Conservation (phyloP, 1,140 invertebrate genomes). For the Ceratina australensis region DNA sequence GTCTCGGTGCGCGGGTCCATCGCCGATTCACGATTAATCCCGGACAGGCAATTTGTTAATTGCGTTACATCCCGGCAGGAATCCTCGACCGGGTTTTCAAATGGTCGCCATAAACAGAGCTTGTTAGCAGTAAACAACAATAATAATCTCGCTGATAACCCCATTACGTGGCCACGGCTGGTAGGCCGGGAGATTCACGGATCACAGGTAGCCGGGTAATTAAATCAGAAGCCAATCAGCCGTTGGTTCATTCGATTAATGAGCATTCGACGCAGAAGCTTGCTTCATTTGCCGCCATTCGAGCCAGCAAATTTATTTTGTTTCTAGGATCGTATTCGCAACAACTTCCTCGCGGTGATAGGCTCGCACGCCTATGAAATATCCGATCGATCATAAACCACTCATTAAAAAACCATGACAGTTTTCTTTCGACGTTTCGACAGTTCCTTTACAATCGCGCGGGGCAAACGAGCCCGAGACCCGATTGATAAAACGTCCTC, state of each 20-base stretch:
- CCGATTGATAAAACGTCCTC: constrained; percentile 7
- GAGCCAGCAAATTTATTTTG: constrained; percentile 62
- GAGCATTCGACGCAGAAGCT: constrained; percentile 45
- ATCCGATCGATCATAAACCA: not conserved
- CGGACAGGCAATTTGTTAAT: constrained; percentile 53
- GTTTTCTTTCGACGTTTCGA: constrained; percentile 2
- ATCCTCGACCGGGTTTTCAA: constrained; percentile 26
- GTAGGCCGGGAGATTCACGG: constrained; percentile 43
- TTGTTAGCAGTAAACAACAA: constrained; percentile 71
- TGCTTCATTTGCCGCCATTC: constrained; percentile 56
- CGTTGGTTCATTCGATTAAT: constrained; percentile 70
- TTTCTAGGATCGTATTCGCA: not conserved
- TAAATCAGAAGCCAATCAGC: constrained; percentile 70
- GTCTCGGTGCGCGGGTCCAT: not conserved
- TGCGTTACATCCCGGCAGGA: constrained; percentile 37
- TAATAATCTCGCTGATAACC: constrained; percentile 71
- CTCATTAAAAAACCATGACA: not conserved
- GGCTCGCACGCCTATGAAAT: not conserved
- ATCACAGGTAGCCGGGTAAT: constrained; percentile 63
- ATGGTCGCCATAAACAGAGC: constrained; percentile 47
- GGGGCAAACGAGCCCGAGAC: constrained; percentile 9
- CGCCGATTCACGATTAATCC: constrained; percentile 42
- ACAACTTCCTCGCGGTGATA: not conserved
- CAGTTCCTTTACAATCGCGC: not conserved
- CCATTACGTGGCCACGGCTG: constrained; percentile 51